These are phyloP conservation scores for Gymnoscopelus braueri DNA, from an alignment of 2,797 vertebrate species.

Conservation along the genomic window DNA sequence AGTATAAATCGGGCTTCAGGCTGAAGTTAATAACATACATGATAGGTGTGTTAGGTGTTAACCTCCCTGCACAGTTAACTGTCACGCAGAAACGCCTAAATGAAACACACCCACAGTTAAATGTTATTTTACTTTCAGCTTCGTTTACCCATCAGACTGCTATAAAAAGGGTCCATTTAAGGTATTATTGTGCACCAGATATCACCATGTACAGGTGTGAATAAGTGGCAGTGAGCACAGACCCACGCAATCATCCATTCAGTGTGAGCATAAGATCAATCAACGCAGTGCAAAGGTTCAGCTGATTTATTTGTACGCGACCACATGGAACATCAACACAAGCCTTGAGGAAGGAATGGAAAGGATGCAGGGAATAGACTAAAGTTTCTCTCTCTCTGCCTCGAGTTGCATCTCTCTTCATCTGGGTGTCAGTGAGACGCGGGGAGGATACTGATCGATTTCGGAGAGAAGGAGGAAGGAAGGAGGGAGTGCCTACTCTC, in stretches of 20 bases:
- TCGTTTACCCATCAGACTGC: too few relatives aligned
- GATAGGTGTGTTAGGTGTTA: too few relatives aligned
- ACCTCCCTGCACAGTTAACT: too few relatives aligned
- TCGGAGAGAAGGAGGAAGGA: constrained; percentile 21
- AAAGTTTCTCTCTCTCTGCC: constrained; percentile 29
- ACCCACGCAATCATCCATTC: background rate
- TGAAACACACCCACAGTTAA: too few relatives aligned
- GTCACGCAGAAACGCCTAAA: too few relatives aligned
- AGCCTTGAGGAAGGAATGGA: constrained; percentile 34
- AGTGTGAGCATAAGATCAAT: constrained; percentile 46
- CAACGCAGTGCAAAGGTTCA: constrained; percentile 67
- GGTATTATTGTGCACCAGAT: too few relatives aligned
- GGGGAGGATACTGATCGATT: constrained; percentile 22
- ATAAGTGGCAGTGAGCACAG: background rate
- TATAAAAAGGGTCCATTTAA: too few relatives aligned
- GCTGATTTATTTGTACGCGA: constrained; percentile 78
- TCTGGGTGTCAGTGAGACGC: constrained; percentile 62
- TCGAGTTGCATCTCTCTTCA: constrained; percentile 32
- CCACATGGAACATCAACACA: constrained; percentile 53
- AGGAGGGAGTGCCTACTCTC: constrained; percentile 88
- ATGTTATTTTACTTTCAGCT: too few relatives aligned
- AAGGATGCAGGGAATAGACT: constrained; percentile 29
- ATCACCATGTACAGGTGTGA: constrained; percentile 8
- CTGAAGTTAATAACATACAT: too few relatives aligned
- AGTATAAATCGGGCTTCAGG: too few relatives aligned